These are phyloP conservation scores for Drosophila mauritiana DNA, from an alignment of 1,140 invertebrate species.

Conservation along the genomic window DNA sequence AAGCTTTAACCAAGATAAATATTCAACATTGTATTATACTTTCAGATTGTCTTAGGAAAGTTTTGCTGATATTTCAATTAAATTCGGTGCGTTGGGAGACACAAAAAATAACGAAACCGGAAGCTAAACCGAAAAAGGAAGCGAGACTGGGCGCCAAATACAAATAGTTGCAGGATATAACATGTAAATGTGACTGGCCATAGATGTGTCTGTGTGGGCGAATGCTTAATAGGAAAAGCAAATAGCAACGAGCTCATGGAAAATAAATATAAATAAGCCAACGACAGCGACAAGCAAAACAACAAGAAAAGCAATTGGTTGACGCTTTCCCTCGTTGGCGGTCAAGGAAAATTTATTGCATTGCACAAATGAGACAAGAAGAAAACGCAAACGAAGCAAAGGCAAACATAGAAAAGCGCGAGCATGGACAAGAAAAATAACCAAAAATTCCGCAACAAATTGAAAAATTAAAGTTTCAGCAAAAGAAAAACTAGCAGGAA, in stretches of 20 bases:
- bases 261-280: constrained; percentile 77
- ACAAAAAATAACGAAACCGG: constrained; percentile 3
- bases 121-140: constrained; percentile 39
- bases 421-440: constrained; percentile 60
- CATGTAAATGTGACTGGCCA: constrained; percentile 57
- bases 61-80: constrained; percentile 74
- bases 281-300: constrained; percentile 53
- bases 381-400: constrained; percentile 45
- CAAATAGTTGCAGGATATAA: constrained; percentile 66
- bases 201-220: constrained; percentile 30
- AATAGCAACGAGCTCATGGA: constrained; percentile 72
- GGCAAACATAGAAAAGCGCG: constrained; percentile 52
- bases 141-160: constrained; percentile 45
- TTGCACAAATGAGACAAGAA: constrained; percentile 75
- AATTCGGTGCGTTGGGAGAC: constrained; percentile 39
- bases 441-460: constrained; percentile 74
- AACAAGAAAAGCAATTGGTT: constrained; percentile 50
- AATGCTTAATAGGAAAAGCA: constrained; percentile 73
- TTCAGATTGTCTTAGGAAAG: constrained; percentile 13
- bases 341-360: constrained; percentile 79
- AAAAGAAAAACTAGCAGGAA: constrained; percentile 35
- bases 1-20: constrained; percentile 28
- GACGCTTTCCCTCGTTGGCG: constrained; percentile 77
- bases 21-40: constrained; percentile 11
- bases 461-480: constrained; percentile 78